Base-by-base conservation (phyloP, 2,888 invertebrate species). In the Sesia bembeciformis region DNA sequence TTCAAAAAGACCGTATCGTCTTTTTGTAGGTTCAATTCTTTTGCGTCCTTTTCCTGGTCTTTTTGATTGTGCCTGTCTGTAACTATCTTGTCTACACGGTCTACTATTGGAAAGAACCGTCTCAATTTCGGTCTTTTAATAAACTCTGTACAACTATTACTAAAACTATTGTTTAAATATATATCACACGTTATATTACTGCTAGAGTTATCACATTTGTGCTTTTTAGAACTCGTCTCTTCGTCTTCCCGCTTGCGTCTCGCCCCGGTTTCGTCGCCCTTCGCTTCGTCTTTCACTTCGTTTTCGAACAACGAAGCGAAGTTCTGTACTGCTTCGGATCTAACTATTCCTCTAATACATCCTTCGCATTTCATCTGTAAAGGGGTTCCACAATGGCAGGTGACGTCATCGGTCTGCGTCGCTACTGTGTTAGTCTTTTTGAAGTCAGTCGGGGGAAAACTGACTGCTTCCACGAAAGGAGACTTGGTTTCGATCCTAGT, bases 281-380 rank as follows among this genome's bases (percentile, higher is more conserved):
- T 91, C 54, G 92, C 91, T 60, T 91, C 90, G 54, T 92, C 68
- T 57, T 91, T 64, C 53, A 90, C 73, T 63, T 91, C 91, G 8
- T 90, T 91, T 62, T 90, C 90, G 67, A 84, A 90, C 4, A 80
- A 51, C 0, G 75, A 72, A 0, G 80, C 77, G 8, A 89, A 54
- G 52, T 90, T 72, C 62, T 87, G 87, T 53, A 71, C 87, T 0
- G 68, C 88, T n/a, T 82, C 78, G 0, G 89, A 90, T 38, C 90
- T 62, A 6, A 84, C 84, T 82, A 90, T 81, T 2, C 81, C 76
- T 4, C 72, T 60, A 3, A 54, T 51, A 49, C 83, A 84, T 0
- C 57, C 58, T 0, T 72, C 74, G 49, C 87, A 86, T 52, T 70
- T 73, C 53, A 81, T 61, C 39, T 74, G 65, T 0, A 86, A 52